Evolutionary conservation across 64 coral and sea anemone genomes (phyloP).

Genomic region (Pachyseris speciosa): DNA sequence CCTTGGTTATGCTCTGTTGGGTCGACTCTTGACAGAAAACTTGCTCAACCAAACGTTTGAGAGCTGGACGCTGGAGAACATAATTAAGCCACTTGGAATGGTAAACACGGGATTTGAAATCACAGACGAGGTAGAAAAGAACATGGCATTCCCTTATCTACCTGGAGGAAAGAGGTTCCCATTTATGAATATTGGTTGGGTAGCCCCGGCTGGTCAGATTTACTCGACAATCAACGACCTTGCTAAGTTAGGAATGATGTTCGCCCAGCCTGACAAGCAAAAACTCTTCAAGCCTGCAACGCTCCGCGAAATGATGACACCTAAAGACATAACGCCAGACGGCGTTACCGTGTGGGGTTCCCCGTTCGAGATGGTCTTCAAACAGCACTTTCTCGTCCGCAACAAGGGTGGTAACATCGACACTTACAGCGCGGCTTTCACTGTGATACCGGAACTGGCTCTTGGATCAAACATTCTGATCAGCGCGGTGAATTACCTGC

Average conservation of each 20-base stretch:
- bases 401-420: slow-evolving; percentile 49
- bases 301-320: slow-evolving; percentile 32
- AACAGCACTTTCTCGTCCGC: slow-evolving; percentile 1
- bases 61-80: slow-evolving; percentile 15
- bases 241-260: slow-evolving; percentile 53
- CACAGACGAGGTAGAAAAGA: neutral
- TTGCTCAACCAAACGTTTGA: slow-evolving; percentile 78
- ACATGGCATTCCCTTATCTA: slow-evolving; percentile 56
- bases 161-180: slow-evolving; percentile 13
- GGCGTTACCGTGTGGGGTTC: slow-evolving; percentile 52
- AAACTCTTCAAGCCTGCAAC: slow-evolving; percentile 30
- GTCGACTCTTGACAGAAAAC: slow-evolving; percentile 38
- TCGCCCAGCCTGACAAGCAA: slow-evolving; percentile 41
- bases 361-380: slow-evolving; percentile 52
- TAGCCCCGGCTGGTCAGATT: slow-evolving; percentile 50
- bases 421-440: slow-evolving; percentile 30
- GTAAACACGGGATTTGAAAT: slow-evolving; percentile 71
- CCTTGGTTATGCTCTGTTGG: slow-evolving; percentile 41
- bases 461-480: slow-evolving; percentile 17
- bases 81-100: slow-evolving; percentile 67
- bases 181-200: slow-evolving; percentile 64
- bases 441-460: slow-evolving; percentile 18
- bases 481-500: neutral
- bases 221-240: slow-evolving; percentile 61
- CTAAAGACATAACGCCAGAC: slow-evolving; percentile 25